phyloP scores from a whole-genome alignment of 2,888 invertebrate genomes.

The Malacosoma neustria region DNA sequence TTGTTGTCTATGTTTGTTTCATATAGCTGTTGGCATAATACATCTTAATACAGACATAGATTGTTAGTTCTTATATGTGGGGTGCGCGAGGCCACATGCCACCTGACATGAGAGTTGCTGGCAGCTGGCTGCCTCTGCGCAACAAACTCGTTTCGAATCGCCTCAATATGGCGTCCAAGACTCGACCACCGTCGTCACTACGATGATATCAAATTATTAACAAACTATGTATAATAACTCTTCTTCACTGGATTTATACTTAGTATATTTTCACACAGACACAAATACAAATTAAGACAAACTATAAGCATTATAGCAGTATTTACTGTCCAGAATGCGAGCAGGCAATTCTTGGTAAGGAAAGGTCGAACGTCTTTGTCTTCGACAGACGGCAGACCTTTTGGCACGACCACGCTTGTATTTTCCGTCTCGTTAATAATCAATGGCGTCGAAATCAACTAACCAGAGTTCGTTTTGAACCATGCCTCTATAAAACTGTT shows the following conservation, averaged over 20 bases:
- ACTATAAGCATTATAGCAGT: too few species aligned
- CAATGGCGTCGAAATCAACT: too few species aligned
- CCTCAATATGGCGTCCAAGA: conserved; percentile 49
- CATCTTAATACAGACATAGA: conserved; percentile 8
- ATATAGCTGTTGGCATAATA: too few species aligned
- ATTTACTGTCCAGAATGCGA: conserved; percentile 11
- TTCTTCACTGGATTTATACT: too few species aligned
- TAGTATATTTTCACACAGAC: too few species aligned
- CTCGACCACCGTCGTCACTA: conserved; percentile 26
- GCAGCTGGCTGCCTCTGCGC: conserved; percentile 54
- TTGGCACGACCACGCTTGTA: conserved; percentile 45
- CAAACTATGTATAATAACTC: too few species aligned
- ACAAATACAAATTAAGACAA: too few species aligned
- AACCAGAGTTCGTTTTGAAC: too few species aligned
- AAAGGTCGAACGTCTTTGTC: conserved; percentile 27
- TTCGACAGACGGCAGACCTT: conserved; percentile 36
- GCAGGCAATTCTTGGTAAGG: conserved; percentile 33
- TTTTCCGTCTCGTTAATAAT: conserved; percentile 42
- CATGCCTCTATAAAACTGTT: too few species aligned
- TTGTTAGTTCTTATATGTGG: conserved; percentile 30
- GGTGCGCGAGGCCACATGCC: conserved; percentile 53
- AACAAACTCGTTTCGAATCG: conserved; percentile 63
- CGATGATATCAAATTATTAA: conserved; percentile 6
- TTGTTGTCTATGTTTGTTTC: too few species aligned
- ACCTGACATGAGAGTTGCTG: conserved; percentile 67